These are phyloP conservation scores for Chelidonichthys spinosus DNA, from an alignment of 2,797 vertebrate genomes.

Conservation along the genomic window DNA sequence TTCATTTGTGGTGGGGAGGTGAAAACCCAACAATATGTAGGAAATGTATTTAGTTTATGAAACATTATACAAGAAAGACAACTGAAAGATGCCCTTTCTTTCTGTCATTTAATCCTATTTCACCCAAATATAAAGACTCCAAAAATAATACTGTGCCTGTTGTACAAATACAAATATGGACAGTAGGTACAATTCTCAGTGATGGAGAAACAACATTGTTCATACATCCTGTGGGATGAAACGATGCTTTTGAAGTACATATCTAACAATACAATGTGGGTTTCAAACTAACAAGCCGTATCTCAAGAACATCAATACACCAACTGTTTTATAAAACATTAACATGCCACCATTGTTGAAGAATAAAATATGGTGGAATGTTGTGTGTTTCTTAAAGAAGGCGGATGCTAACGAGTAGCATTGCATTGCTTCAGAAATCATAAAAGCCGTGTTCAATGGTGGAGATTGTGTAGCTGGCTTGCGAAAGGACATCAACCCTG, in stretches of 20 bases:
- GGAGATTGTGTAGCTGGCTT: no score
- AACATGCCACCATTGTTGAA: neutral
- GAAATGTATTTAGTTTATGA: no score
- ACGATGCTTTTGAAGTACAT: neutral
- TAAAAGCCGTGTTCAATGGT: no score
- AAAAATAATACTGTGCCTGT: neutral
- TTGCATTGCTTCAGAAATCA: neutral
- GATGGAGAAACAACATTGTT: neutral
- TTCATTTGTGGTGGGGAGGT: neutral
- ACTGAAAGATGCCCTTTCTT: neutral
- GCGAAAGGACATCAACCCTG: no score
- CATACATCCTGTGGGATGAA: neutral
- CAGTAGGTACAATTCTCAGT: neutral
- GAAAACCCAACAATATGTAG: neutral
- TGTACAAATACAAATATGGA: neutral
- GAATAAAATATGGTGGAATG: neutral
- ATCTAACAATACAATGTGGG: neutral
- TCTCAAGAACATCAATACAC: neutral
- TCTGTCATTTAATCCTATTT: neutral
- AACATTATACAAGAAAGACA: neutral
- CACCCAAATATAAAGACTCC: neutral
- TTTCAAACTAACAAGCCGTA: neutral
- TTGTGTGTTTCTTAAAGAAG: no score
- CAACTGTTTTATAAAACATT: neutral
- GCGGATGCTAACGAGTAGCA: no score